Base-by-base conservation (phyloP, 2,888 invertebrate genomes). In the Carabus problematicus region DNA sequence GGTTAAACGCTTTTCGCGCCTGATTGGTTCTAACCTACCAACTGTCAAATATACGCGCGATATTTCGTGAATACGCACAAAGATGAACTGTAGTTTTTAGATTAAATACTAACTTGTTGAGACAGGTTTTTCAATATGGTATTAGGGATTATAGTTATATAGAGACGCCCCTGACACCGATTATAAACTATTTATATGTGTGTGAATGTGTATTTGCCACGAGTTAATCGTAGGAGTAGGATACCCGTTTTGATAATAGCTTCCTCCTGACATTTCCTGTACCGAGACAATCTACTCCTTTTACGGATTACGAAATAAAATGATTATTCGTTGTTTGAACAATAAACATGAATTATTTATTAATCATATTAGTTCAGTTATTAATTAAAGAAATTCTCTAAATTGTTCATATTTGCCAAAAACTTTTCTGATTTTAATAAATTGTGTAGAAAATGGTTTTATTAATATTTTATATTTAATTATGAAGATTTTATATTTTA, bases 281-380 rank as follows among this genome's bases (percentile, higher is more conserved):
- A 18, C 1, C 19, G 52, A 29, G 29, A 29, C 29, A 29, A 29
- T 29, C 19, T 52, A 52, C 14, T 52, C 52, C 52, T 52, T 52
- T 52, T 9, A 52, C 52, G 52, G 52, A 52, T 52, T 52, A 52
- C 52, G 52, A 52, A 52, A 52, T 52, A 16, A 19, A 19, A 52
- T 19, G 52, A 52, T 52, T 52, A 12, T 52, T 14, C 19, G 14
- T 29, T 29, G 29, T 29, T 29, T 6, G 3, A 29, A 29, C 29
- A 29, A 6, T 29, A 29, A 29, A 6, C 6, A 29, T 29, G 29
- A 29, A 29, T 6, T 6, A 29, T 29, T 29, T 29, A 29, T 29
- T 29, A 29, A 29, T 29, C 29, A 29, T 29, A 29, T 29, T 29
- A 29, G 3, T 29, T 29, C 6, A 29, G 6, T 29, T 29, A 29